Percentiles rank a stretch among this genome's conserved stretches.
Evolutionary conservation across 2,888 invertebrate genomes (phyloP).

Genomic region (Drepanosiphum platanoidis): DNA sequence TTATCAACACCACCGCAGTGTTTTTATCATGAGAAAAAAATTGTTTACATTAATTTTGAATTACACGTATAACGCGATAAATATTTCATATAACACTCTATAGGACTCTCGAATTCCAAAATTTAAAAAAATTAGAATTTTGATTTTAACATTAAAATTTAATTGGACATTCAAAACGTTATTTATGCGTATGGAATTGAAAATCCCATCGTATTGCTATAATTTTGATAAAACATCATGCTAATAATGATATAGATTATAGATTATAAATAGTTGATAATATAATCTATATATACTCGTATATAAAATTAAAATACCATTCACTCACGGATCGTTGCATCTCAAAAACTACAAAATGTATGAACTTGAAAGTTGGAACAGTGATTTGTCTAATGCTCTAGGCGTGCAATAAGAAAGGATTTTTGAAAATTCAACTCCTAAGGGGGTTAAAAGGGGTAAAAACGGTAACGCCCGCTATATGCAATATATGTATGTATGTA

Average conservation of each 20-base stretch:
- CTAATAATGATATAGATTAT: neutral
- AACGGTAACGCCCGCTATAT: too few relatives aligned
- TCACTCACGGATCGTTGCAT: too few relatives aligned
- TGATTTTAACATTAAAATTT: neutral
- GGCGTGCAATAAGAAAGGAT: too few relatives aligned
- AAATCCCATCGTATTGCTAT: neutral
- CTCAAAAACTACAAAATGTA: too few relatives aligned
- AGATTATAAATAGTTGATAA: too few relatives aligned
- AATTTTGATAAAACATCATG: neutral
- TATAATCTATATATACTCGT: too few relatives aligned
- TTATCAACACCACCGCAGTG: neutral
- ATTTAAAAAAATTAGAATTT: neutral
- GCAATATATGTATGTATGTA: too few relatives aligned
- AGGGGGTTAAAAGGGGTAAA: too few relatives aligned
- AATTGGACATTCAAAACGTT: neutral
- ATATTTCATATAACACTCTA: neutral
- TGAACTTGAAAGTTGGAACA: too few relatives aligned
- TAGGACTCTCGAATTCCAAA: neutral
- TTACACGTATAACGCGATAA: neutral
- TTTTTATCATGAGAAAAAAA: neutral
- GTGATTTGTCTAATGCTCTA: too few relatives aligned
- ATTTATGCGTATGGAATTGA: neutral
- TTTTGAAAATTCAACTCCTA: too few relatives aligned
- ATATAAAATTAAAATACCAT: too few relatives aligned
- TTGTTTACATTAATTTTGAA: neutral